Conservation (phyloP, 2,888 invertebrate species). For the Plagodis pulveraria region DNA sequence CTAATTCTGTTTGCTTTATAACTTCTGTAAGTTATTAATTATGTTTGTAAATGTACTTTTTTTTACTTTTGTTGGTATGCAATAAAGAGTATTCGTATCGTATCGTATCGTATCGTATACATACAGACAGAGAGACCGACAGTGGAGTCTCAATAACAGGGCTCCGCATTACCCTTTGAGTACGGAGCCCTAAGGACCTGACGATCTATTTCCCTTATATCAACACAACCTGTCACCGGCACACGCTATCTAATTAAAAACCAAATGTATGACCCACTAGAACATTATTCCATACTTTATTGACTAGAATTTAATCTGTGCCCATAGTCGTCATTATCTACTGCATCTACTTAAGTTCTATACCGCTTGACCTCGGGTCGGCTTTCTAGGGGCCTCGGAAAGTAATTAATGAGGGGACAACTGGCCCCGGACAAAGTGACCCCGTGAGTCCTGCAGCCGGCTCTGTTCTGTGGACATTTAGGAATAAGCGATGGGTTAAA, state of each 20-base stretch:
- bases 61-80: no score
- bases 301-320: background rate
- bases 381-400: conserved; percentile 68
- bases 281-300: background rate
- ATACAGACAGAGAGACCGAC: no score
- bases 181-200: no score
- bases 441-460: conserved; percentile 20
- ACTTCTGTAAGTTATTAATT: no score
- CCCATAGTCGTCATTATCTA: conserved; percentile 2
- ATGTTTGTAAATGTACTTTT: no score
- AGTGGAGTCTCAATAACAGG: no score
- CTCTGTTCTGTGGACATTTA: conserved; percentile 18
- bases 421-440: conserved; percentile 22
- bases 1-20: no score
- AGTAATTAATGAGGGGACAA: conserved; percentile 56
- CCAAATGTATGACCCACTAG: background rate
- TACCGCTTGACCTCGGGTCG: conserved; percentile 62
- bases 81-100: no score
- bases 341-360: conserved; percentile 21
- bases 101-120: no score
- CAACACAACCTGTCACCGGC: background rate
- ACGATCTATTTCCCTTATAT: no score
- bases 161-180: no score
- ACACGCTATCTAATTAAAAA: background rate
- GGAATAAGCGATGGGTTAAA: no score